These are phyloP conservation scores for Tortrix viridana DNA, from an alignment of 2,888 invertebrate genomes.

Conservation along the genomic window DNA sequence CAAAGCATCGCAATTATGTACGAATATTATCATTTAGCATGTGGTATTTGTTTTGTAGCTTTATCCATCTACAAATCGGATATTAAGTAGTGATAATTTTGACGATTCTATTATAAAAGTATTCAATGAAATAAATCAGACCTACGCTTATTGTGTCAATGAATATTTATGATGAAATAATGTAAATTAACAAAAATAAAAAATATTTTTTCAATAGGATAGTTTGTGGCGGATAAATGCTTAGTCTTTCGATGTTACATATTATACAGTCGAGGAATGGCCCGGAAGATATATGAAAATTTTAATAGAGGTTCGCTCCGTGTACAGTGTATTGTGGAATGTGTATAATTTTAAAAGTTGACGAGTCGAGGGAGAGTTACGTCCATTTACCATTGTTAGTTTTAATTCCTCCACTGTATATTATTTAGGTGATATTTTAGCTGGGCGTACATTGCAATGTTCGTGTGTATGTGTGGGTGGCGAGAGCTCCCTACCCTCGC, in stretches of 20 bases:
- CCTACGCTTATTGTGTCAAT: constrained; percentile 68
- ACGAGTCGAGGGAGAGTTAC: constrained; percentile 54
- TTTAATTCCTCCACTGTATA: constrained; percentile 80
- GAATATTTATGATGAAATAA: constrained; percentile 56
- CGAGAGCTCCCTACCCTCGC: constrained; percentile 36
- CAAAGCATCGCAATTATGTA: constrained; percentile 11
- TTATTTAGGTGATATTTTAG: constrained; percentile 63
- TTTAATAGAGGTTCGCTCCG: constrained; percentile 23
- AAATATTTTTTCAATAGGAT: constrained; percentile 69
- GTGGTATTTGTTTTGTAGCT: constrained; percentile 26
- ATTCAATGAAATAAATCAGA: constrained; percentile 50
- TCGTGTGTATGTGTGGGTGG: constrained; percentile 46
- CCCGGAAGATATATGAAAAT: constrained; percentile 41
- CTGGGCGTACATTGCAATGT: constrained; percentile 64
- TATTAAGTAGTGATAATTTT: constrained; percentile 36
- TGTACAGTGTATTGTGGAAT: constrained; percentile 24
- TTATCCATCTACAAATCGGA: constrained; percentile 32
- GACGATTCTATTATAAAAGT: constrained; percentile 36
- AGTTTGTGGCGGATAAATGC: constrained; percentile 60
- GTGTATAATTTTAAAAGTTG: constrained; percentile 41
- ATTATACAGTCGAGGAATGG: constrained; percentile 72
- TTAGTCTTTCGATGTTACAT: constrained; percentile 59
- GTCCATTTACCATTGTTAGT: constrained; percentile 75
- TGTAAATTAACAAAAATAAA: constrained; percentile 51
- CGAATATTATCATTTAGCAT: constrained; percentile 31